phyloP scores from a whole-genome alignment of 2,113 vertebrate genomes.

The Bubo scandiacus region DNA sequence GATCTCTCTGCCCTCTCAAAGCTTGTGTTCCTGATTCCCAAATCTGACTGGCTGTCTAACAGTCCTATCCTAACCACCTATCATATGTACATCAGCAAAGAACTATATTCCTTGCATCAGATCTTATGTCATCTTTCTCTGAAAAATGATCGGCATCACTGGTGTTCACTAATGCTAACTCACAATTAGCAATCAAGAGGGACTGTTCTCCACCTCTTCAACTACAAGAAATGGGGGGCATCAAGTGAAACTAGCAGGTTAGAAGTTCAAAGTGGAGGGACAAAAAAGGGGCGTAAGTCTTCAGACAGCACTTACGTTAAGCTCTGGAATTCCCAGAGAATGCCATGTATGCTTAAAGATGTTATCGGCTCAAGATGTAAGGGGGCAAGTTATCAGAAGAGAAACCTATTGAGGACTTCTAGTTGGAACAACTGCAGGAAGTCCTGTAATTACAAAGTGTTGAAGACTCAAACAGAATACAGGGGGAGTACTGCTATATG shows the following conservation, averaged over 20 bases:
- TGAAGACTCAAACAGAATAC: not conserved
- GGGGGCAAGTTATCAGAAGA: not conserved
- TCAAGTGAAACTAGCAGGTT: not conserved
- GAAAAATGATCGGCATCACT: not conserved
- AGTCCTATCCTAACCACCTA: not conserved
- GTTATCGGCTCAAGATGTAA: not conserved
- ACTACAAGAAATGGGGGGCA: not conserved
- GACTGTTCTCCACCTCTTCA: not conserved
- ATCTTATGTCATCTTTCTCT: not conserved
- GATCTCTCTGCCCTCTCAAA: not conserved
- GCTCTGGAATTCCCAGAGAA: not conserved
- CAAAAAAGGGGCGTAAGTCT: not conserved
- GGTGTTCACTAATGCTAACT: not conserved
- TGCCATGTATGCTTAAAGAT: not conserved
- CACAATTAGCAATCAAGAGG: not conserved
- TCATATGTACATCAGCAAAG: no score
- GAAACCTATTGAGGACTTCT: not conserved
- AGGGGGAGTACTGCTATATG: not conserved
- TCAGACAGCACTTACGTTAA: not conserved
- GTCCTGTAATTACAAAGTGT: not conserved
- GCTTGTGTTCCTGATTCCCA: not conserved
- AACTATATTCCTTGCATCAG: not conserved
- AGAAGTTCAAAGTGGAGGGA: not conserved
- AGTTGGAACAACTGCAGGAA: not conserved
- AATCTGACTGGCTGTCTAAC: not conserved